These are phyloP conservation scores for Pyralis farinalis DNA, from an alignment of 2,888 invertebrate species.

Conservation along the genomic window DNA sequence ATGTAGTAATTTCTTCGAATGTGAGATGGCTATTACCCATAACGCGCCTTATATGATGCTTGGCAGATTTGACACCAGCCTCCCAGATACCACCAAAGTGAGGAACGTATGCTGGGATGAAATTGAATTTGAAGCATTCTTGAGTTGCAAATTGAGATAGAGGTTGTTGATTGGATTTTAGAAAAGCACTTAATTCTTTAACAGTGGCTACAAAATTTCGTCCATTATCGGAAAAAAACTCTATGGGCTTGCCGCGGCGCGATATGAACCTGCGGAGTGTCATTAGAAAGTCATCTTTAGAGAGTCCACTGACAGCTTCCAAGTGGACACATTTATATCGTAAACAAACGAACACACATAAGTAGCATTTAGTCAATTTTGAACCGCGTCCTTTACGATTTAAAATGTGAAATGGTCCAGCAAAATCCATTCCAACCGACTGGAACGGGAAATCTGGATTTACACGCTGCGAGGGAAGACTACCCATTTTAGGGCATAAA, in stretches of 20 bases:
- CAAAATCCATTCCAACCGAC: constrained; percentile 10
- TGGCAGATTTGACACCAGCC: constrained; percentile 8
- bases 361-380: constrained; percentile 17
- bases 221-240: constrained; percentile 31
- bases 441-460: constrained; percentile 14
- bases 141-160: constrained; percentile 22
- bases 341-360: constrained; percentile 23
- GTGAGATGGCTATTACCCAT: not conserved
- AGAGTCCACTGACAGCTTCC: constrained; percentile 24
- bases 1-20: not conserved
- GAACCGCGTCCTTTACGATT: constrained; percentile 16
- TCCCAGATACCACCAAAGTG: constrained; percentile 25
- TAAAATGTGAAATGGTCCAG: constrained; percentile 7
- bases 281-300: constrained; percentile 27
- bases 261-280: constrained; percentile 27
- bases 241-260: constrained; percentile 26
- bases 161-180: constrained; percentile 10
- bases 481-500: constrained; percentile 4
- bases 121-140: constrained; percentile 25
- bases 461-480: not conserved
- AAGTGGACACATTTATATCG: constrained; percentile 25
- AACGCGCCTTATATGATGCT: not conserved
- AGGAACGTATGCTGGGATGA: constrained; percentile 24
- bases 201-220: constrained; percentile 26
- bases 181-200: constrained; percentile 22